Percentiles rank a stretch among this genome's conserved stretches.
Evolutionary conservation across 1,140 invertebrate genomes (phyloP).

Genomic region (Gryon sp.): DNA sequence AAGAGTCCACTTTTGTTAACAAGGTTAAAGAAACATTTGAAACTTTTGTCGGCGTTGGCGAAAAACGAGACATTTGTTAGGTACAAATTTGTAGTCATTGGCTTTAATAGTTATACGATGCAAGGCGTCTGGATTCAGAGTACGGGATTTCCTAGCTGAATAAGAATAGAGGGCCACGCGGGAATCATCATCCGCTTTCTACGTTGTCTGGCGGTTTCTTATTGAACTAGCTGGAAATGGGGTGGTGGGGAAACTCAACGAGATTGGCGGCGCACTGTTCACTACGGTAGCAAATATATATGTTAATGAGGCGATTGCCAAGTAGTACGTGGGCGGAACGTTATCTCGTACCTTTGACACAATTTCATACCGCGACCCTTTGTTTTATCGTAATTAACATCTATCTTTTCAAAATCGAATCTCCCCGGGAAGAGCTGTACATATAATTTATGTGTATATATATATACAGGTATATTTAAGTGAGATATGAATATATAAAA

Average conservation of each 20-base stretch:
- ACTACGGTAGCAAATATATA: slow-evolving; percentile 60
- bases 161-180: slow-evolving; percentile 41
- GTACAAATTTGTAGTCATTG: slow-evolving; percentile 56
- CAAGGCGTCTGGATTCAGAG: slow-evolving; percentile 43
- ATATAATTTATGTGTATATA: too few species aligned
- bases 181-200: slow-evolving; percentile 53
- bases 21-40: slow-evolving; percentile 6
- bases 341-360: slow-evolving; percentile 22
- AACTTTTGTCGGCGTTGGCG: slow-evolving; percentile 15
- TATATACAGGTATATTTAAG: too few species aligned
- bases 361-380: slow-evolving; percentile 23
- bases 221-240: slow-evolving; percentile 47
- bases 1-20: too few species aligned
- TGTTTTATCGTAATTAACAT: slow-evolving; percentile 42
- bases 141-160: slow-evolving; percentile 33
- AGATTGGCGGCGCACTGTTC: slow-evolving; percentile 51
- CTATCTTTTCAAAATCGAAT: slow-evolving; percentile 9
- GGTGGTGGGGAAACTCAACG: slow-evolving; percentile 35
- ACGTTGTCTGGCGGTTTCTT: slow-evolving; percentile 59
- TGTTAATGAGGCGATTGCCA: slow-evolving; percentile 59
- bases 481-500: too few species aligned
- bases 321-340: slow-evolving; percentile 32
- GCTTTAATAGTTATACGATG: slow-evolving; percentile 50
- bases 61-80: slow-evolving; percentile 42
- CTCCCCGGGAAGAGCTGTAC: background rate